Conservation (phyloP, 2,113 vertebrate genomes). For the Tychaedon coryphoeus region DNA sequence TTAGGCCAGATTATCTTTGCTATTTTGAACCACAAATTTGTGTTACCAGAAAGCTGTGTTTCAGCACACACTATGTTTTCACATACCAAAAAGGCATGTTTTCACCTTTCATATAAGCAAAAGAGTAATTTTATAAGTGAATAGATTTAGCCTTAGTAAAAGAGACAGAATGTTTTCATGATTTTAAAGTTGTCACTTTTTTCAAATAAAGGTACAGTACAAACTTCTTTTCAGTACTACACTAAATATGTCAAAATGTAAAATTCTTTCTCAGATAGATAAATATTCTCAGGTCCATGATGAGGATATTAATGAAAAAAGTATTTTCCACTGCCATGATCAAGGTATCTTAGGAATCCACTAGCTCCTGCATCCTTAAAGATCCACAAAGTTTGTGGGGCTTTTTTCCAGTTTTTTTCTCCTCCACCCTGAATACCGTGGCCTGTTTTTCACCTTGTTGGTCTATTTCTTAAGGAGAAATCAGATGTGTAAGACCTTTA, state of each 20-base stretch:
- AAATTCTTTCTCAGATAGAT: background rate
- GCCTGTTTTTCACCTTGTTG: fast-evolving
- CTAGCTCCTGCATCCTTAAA: background rate
- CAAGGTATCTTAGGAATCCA: background rate
- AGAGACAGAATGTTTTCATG: background rate
- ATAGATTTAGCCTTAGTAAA: background rate
- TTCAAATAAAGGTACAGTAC: background rate
- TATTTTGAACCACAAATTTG: background rate
- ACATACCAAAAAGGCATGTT: background rate
- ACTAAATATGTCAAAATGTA: background rate
- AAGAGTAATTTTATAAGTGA: background rate
- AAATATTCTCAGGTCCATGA: background rate
- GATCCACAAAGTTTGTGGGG: background rate
- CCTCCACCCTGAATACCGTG: fast-evolving
- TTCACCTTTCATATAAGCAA: background rate
- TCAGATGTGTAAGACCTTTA: background rate
- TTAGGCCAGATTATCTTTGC: fast-evolving
- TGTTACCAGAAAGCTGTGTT: background rate
- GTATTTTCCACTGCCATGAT: fast-evolving
- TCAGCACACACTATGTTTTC: background rate
- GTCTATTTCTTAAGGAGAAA: background rate
- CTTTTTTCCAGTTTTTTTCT: background rate
- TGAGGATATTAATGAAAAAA: background rate
- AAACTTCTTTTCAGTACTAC: background rate
- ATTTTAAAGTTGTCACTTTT: background rate